Conservation (phyloP, 2,113 vertebrate species). For the Morone chrysops region DNA sequence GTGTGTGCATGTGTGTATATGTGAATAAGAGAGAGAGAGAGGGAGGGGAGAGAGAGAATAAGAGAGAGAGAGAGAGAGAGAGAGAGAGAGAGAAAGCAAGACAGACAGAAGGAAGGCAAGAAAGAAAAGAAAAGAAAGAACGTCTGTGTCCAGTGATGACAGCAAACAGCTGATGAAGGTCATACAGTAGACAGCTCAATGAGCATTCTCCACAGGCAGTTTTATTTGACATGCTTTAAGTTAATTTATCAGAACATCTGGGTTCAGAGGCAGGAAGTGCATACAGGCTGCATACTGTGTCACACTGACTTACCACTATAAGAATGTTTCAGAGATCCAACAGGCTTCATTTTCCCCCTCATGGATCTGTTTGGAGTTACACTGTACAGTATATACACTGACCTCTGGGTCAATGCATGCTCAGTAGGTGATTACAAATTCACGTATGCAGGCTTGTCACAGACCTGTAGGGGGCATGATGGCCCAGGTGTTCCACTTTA, state of each 20-base stretch:
- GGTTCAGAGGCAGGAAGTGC: slow-evolving; percentile 64
- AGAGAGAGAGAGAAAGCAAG: slow-evolving; percentile 1
- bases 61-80: not conserved
- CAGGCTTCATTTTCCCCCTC: slow-evolving; percentile 53
- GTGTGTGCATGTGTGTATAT: slow-evolving; percentile 21
- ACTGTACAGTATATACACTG: slow-evolving; percentile 10
- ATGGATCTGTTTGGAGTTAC: slow-evolving; percentile 39
- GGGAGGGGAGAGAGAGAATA: not conserved
- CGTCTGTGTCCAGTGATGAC: slow-evolving; percentile 71
- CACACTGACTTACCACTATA: slow-evolving; percentile 51
- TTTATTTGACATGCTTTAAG: slow-evolving; percentile 71
- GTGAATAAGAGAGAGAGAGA: not conserved
- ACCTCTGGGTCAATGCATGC: slow-evolving; percentile 15
- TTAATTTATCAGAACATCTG: slow-evolving; percentile 73
- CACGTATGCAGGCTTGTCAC: slow-evolving; percentile 14
- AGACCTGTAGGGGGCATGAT: slow-evolving; percentile 52
- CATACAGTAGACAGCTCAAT: slow-evolving; percentile 62
- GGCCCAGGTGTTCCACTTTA: slow-evolving; percentile 18
- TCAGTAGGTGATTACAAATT: slow-evolving; percentile 9
- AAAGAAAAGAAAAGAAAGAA: slow-evolving; percentile 44
- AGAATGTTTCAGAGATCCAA: slow-evolving; percentile 47
- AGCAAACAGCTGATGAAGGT: slow-evolving; percentile 77
- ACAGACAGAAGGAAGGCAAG: slow-evolving; percentile 16
- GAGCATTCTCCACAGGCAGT: slow-evolving; percentile 59
- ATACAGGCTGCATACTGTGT: slow-evolving; percentile 60